Evolutionary conservation across 2,113 vertebrate species (phyloP), one percentile per base, ranked within the genome.

Genomic region (Eulacestoma nigropectus): DNA sequence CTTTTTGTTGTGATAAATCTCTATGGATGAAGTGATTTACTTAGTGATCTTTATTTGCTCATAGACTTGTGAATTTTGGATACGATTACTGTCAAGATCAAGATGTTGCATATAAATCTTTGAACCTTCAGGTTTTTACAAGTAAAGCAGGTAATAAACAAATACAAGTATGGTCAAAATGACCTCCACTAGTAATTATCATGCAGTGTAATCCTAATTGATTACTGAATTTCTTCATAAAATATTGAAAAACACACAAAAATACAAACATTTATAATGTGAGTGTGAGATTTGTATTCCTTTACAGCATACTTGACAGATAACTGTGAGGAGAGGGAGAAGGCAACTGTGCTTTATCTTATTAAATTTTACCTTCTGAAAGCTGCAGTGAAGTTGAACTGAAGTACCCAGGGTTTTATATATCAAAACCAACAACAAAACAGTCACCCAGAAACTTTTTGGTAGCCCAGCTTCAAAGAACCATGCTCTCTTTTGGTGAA

Each of bases 1-100:
- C 35, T 79, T 68, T 65, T 12, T 81, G 32, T 89, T 95, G 44
- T 69, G 30, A 52, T 75, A 67, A 82, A 44, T 72, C 23, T 33
- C 69, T 25, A 4, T 87, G 64, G 29, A 72, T 75, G 20, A 85
- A 81, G n/a, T 73, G 17, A 67, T 86, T 94, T 53, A 79, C 76
- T 89, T 73, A 86, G 33, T 75, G 20, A 64, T 77, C 69, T 96
- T 53, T 90, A 64, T 92, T 91, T 96, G 75, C 69, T 42, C 84
- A 44, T 92, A 99, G 99, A 88, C 98, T 99, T 93, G 97, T 98
- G 62, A 98, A 99, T 96, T 98, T 99, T 89, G 99, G 99, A 56
- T 99, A 97, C 87, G 98, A 98, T 94, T 97, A 97, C 96, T 97
- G 89, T 96, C 95, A 98, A 92, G 95, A 94, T 15, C 93, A 96